Evolutionary conservation across 2,113 vertebrate genomes (phyloP), one percentile per base, ranked within the genome.

Genomic region (Lepus timidus): DNA sequence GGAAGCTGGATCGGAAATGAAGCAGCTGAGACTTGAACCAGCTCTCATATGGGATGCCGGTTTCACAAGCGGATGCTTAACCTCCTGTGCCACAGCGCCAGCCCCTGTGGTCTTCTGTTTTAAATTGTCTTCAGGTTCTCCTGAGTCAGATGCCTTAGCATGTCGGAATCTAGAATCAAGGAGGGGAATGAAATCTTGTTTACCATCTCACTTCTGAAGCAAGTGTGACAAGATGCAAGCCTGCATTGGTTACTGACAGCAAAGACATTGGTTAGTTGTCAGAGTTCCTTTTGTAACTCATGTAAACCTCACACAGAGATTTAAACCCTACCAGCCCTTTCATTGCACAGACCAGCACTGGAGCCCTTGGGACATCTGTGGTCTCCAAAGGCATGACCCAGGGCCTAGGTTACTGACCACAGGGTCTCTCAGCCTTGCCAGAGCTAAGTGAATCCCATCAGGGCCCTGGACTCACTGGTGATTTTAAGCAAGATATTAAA

Each of bases 101-200:
- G 44, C 44, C 44, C 44, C 44, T 7, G 44, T 44, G 44, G 44
- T 86, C 9, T 71, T 70, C 17, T 70, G n/a, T 71, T 71, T 22
- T 11, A 79, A 73, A 82, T 14, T 62, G 31, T 86, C n/a, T 95
- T 67, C 36, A 84, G 52, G 58, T 73, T 73, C 44, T 74, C 55
- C 16, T 29, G 49, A 83, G 33, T 90, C 44, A 87, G 58, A 36
- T 27, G 33, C 19, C 29, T 55, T 83, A 19, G 65, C 11, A 25
- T 83, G 93, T 93, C 39, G 55, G 91, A 68, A 68, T 80, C 71
- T n/a, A 80, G 87, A 88, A 79, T 68, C 39, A 80, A 70, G 79
- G 25, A 49, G 12, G 17, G 25, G 19, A 3, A 0, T 75, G 52
- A 58, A 22, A 68, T 73, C 14, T 58, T 17, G 16, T 17, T 17